Percentiles rank a stretch among this genome's conserved stretches.
Evolutionary conservation across 2,797 vertebrate species (phyloP).

Genomic region (Acanthornis magna): DNA sequence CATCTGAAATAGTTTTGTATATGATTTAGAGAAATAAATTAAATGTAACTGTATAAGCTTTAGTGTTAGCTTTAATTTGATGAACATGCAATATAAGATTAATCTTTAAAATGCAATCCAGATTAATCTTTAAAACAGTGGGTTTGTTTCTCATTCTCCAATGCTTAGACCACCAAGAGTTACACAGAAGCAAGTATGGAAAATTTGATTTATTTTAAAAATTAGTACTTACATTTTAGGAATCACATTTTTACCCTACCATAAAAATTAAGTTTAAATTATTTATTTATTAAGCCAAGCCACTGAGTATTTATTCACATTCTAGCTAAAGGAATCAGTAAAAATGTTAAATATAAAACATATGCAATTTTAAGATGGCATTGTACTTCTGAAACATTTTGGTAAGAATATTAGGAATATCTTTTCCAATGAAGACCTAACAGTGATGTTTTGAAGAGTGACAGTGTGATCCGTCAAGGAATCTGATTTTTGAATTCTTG

Average conservation of each 20-base stretch:
- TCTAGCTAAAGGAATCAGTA: not conserved
- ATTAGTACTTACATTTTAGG: not conserved
- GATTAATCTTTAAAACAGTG: not conserved
- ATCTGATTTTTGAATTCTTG: slow-evolving; percentile 62
- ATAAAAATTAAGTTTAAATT: not conserved
- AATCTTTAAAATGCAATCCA: not conserved
- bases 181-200: not conserved
- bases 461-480: slow-evolving; percentile 54
- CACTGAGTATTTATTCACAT: not conserved
- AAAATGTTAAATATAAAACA: not conserved
- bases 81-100: not conserved
- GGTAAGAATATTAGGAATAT: slow-evolving; percentile 17
- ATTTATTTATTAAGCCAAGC: not conserved
- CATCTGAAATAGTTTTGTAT: not conserved
- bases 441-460: slow-evolving; percentile 18
- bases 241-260: not conserved
- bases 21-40: not conserved
- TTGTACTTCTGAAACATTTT: slow-evolving; percentile 30
- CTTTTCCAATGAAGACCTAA: slow-evolving; percentile 40
- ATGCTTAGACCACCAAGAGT: not conserved
- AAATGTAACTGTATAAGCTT: not conserved
- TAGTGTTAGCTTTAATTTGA: not conserved
- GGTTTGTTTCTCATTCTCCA: not conserved
- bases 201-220: not conserved
- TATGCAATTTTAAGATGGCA: not conserved